Evolutionary conservation across 2,797 vertebrate genomes (phyloP).

Genomic region (Microctenopoma lineatum): DNA sequence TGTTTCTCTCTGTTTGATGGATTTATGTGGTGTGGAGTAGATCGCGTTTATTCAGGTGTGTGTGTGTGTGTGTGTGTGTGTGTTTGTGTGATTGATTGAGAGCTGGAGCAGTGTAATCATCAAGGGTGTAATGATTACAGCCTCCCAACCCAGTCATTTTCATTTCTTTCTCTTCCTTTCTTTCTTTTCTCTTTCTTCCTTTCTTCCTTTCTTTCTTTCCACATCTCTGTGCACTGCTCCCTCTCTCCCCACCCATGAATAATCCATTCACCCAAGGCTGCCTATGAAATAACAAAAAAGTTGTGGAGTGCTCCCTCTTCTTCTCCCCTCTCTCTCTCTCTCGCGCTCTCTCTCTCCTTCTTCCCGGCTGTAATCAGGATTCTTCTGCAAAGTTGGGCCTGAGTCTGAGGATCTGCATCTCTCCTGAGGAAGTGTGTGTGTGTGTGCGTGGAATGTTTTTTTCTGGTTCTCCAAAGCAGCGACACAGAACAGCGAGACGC

Average conservation of each 20-base stretch:
- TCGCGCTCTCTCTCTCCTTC: no score
- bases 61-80: conserved; percentile 21
- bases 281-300: conserved; percentile 51
- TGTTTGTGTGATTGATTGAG: conserved; percentile 29
- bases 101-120: conserved; percentile 20
- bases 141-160: not conserved
- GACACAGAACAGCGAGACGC: not conserved
- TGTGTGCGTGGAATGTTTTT: not conserved
- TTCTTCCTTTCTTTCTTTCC: not conserved
- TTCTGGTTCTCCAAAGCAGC: not conserved
- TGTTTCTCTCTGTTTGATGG: conserved; percentile 20
- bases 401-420: conserved; percentile 27
- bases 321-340: not conserved
- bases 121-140: conserved; percentile 27
- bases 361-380: conserved; percentile 37
- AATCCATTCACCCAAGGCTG: conserved; percentile 54
- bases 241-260: conserved; percentile 55
- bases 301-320: conserved; percentile 36
- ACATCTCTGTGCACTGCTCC: conserved; percentile 9
- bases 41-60: conserved; percentile 57
- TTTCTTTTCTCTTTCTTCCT: not conserved
- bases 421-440: conserved; percentile 13
- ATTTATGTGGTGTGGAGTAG: conserved; percentile 10
- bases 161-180: no score
- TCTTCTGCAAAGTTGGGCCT: conserved; percentile 22